phyloP scores from a whole-genome alignment of 2,113 vertebrate genomes.

The Phocoena phocoena region DNA sequence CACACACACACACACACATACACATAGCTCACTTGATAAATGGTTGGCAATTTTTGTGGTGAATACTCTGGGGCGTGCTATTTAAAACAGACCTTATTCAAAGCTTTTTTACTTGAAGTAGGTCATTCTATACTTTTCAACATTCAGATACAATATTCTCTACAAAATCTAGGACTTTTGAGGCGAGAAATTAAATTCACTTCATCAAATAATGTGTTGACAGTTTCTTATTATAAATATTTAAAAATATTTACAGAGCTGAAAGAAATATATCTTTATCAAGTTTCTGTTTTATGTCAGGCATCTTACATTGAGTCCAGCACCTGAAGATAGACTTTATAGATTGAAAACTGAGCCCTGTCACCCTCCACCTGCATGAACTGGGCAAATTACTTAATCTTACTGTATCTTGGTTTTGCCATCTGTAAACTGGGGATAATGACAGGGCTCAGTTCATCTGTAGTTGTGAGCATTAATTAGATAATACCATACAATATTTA shows the following conservation, averaged over 20 bases:
- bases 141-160: constrained; percentile 10
- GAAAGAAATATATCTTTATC: neutral
- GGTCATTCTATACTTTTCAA: constrained; percentile 53
- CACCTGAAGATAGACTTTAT: neutral
- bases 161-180: constrained; percentile 58
- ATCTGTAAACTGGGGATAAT: constrained; percentile 22
- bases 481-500: neutral
- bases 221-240: constrained; percentile 35
- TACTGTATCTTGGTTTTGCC: neutral
- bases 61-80: constrained; percentile 56
- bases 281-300: neutral
- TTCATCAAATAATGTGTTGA: constrained; percentile 22
- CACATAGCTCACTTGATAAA: constrained; percentile 51
- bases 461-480: neutral
- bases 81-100: constrained; percentile 75
- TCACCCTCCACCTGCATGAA: neutral
- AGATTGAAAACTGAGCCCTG: neutral
- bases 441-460: neutral
- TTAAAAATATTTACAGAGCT: neutral
- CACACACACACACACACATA: too few relatives aligned
- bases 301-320: neutral
- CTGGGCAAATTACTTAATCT: neutral
- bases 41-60: constrained; percentile 43
- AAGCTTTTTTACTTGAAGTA: constrained; percentile 58
- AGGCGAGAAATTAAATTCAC: constrained; percentile 47